Percentiles rank a stretch among this genome's conserved stretches.
Conservation (phyloP, 2,113 vertebrate species). For the Oncorhynchus kisutch region DNA sequence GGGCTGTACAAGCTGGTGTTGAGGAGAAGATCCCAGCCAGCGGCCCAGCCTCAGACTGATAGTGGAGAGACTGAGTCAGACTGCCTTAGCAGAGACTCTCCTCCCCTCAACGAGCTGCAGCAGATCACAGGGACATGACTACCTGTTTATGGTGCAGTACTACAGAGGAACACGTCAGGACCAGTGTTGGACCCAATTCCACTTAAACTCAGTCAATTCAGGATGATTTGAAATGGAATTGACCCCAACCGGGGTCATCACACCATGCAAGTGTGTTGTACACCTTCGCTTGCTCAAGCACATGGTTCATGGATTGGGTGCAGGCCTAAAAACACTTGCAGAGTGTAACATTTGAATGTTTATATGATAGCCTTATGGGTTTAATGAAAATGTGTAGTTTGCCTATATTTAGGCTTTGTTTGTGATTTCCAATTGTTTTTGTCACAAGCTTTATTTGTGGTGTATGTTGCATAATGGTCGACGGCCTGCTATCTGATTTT, state of each 20-base stretch:
- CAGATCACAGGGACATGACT: background rate
- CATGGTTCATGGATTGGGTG: background rate
- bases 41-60: background rate
- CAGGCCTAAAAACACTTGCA: background rate
- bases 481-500: background rate
- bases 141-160: background rate
- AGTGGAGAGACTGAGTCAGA: background rate
- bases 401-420: background rate
- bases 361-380: background rate
- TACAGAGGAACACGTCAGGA: background rate
- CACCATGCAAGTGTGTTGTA: too few relatives aligned
- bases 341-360: background rate
- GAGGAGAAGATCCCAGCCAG: slow-evolving; percentile 38
- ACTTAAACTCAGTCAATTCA: too few relatives aligned
- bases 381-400: background rate
- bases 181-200: background rate
- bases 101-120: background rate
- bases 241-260: too few relatives aligned
- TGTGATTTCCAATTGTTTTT: too few relatives aligned
- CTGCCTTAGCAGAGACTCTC: background rate
- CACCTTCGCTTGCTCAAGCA: too few relatives aligned
- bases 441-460: too few relatives aligned
- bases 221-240: too few relatives aligned
- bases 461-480: background rate
- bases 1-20: slow-evolving; percentile 70